Conservation (phyloP, 1,140 invertebrate genomes). For the Rhizoglyphus robini region DNA sequence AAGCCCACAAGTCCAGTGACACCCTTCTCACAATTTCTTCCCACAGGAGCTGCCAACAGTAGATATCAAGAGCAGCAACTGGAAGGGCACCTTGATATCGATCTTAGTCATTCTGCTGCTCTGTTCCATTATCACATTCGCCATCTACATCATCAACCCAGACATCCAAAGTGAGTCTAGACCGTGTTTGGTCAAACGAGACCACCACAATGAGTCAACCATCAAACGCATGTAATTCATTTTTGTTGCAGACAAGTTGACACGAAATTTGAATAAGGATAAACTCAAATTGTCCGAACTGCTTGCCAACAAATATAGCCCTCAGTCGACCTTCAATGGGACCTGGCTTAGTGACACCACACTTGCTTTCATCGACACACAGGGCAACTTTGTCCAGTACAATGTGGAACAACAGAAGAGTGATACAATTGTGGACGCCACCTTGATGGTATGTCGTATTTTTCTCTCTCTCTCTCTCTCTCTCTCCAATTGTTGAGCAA, state of each 20-base stretch:
- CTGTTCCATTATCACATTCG: conserved; percentile 66
- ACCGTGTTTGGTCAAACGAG: too few species aligned
- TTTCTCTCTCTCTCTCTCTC: background rate
- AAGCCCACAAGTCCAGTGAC: too few species aligned
- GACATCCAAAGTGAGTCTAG: conserved; percentile 30
- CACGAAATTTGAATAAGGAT: conserved; percentile 11
- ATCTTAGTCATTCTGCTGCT: conserved; percentile 71
- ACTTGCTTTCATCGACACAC: conserved; percentile 42
- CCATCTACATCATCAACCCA: conserved; percentile 62
- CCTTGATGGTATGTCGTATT: background rate
- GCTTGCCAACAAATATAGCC: conserved; percentile 4
- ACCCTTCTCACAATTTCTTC: too few species aligned
- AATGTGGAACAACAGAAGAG: background rate
- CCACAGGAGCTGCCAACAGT: conserved; percentile 56
- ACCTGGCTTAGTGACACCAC: conserved; percentile 17
- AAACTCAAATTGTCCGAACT: conserved; percentile 16
- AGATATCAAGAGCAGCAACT: conserved; percentile 66
- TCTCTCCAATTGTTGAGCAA: background rate
- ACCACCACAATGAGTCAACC: too few species aligned
- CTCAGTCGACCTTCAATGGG: conserved; percentile 17
- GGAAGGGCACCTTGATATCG: conserved; percentile 80
- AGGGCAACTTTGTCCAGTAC: conserved; percentile 58
- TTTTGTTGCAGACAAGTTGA: too few species aligned
- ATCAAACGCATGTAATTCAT: too few species aligned
- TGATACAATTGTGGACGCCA: background rate